A percentile compares a stretch with the other conserved stretches of the same genome.
Conservation (phyloP, 1,140 invertebrate genomes). For the Maniola jurtina region DNA sequence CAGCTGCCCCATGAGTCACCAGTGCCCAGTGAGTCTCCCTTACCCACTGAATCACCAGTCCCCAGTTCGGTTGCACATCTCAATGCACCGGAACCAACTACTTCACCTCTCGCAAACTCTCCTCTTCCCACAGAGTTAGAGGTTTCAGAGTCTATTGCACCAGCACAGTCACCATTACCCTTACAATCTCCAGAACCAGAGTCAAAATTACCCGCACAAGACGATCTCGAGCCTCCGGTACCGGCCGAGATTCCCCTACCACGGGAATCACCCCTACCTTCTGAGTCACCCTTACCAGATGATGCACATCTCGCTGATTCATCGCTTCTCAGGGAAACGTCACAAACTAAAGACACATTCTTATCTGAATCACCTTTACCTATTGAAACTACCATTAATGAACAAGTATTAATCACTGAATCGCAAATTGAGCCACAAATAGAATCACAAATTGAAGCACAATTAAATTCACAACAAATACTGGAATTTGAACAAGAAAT, state of each 20-base stretch:
- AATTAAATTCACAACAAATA: conserved; percentile 23
- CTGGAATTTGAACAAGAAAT: conserved; percentile 21
- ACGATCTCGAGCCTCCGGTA: conserved; percentile 22
- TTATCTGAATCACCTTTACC: conserved; percentile 16
- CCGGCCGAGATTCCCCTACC: conserved; percentile 47
- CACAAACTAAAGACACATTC: conserved; percentile 3
- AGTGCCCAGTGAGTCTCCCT: conserved; percentile 24
- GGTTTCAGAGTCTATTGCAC: conserved; percentile 21
- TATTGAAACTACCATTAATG: conserved; percentile 26
- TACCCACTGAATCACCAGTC: conserved; percentile 15
- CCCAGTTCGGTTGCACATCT: not conserved
- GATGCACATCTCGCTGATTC: conserved; percentile 16
- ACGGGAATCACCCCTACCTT: conserved; percentile 42
- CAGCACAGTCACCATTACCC: conserved; percentile 33
- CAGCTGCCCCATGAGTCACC: conserved; percentile 10
- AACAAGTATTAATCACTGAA: conserved; percentile 18
- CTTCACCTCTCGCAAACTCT: conserved; percentile 22
- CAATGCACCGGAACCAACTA: conserved; percentile 15
- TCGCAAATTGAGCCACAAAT: conserved; percentile 7
- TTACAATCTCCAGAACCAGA: conserved; percentile 21
- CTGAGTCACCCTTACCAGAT: conserved; percentile 34
- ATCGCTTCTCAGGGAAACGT: conserved; percentile 8
- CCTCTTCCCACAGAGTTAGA: conserved; percentile 15
- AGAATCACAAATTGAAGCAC: conserved; percentile 23
- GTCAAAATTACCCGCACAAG: conserved; percentile 26